A percentile compares a stretch with the other conserved stretches of the same genome.
phyloP scores from a whole-genome alignment of 2,797 vertebrate genomes.

The Avahi laniger region DNA sequence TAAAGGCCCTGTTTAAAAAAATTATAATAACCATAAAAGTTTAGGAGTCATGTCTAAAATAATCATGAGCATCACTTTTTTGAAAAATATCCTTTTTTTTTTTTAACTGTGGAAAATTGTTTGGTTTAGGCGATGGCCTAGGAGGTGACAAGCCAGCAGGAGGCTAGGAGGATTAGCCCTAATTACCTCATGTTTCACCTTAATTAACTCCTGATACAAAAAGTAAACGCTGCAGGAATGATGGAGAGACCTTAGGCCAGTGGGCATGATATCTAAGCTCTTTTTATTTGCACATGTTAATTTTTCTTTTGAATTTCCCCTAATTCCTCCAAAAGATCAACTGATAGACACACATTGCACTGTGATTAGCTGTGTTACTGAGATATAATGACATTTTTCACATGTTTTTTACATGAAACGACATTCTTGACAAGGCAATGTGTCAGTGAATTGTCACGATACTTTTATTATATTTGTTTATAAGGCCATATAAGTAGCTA shows the following conservation, averaged over 20 bases:
- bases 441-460: background rate
- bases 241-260: slow-evolving; percentile 82
- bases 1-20: background rate
- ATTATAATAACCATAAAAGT: slow-evolving; percentile 44
- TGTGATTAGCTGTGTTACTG: slow-evolving; percentile 78
- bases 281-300: slow-evolving; percentile 87
- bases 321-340: slow-evolving; percentile 86
- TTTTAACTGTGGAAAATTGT: slow-evolving; percentile 77
- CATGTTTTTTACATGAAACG: slow-evolving; percentile 10
- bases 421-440: background rate
- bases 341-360: slow-evolving; percentile 68
- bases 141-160: slow-evolving; percentile 85
- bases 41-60: slow-evolving; percentile 71
- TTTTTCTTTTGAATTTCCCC: slow-evolving; percentile 85
- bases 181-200: slow-evolving; percentile 90
- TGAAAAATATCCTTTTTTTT: slow-evolving; percentile 24
- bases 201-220: slow-evolving; percentile 89
- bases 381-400: slow-evolving; percentile 59
- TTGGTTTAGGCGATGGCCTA: slow-evolving; percentile 78
- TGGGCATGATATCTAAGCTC: slow-evolving; percentile 81
- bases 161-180: slow-evolving; percentile 85
- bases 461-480: background rate
- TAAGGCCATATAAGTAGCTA: background rate
- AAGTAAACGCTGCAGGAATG: slow-evolving; percentile 86
- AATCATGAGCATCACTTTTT: slow-evolving; percentile 73